Evolutionary conservation across 1,140 invertebrate species (phyloP).

Genomic region (Drosophila kepulauana): DNA sequence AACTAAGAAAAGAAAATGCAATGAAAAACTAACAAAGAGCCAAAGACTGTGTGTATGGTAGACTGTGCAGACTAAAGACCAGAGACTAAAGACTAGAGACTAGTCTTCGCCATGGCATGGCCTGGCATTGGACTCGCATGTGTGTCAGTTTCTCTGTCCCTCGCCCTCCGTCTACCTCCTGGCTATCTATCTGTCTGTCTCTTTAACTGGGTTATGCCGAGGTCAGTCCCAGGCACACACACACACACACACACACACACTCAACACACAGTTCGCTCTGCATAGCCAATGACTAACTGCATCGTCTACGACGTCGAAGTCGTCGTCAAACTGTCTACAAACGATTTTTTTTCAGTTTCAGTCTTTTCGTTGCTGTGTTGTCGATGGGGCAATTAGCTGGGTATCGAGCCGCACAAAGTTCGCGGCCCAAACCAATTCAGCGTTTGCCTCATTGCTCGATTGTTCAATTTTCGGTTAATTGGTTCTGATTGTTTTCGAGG

Average conservation of each 20-base stretch:
- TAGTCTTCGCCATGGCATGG: conserved; percentile 21
- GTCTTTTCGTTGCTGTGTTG: conserved; percentile 33
- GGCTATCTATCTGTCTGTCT: neutral
- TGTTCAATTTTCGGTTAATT: conserved; percentile 83
- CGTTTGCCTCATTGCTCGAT: conserved; percentile 58
- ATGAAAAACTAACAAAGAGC: neutral
- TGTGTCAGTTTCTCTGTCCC: conserved; percentile 14
- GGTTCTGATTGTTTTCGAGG: conserved; percentile 81
- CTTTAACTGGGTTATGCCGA: conserved; percentile 54
- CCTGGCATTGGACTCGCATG: conserved; percentile 46
- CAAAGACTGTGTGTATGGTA: neutral
- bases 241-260: neutral
- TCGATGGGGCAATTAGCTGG: conserved; percentile 76
- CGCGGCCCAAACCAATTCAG: conserved; percentile 43
- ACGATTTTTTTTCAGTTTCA: conserved; percentile 15
- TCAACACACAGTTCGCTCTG: conserved; percentile 29
- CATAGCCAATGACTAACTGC: conserved; percentile 68
- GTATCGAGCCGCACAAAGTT: conserved; percentile 44
- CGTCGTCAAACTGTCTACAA: conserved; percentile 77
- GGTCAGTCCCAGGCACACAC: conserved; percentile 52
- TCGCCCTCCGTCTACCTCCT: neutral
- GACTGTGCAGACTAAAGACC: conserved; percentile 1
- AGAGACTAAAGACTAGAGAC: conserved; percentile 6
- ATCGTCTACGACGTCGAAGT: conserved; percentile 49
- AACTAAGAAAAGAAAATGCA: neutral